Percentiles rank a stretch among this genome's conserved stretches.
Conservation (phyloP, 2,888 invertebrate species). For the Ctenicera cuprea region DNA sequence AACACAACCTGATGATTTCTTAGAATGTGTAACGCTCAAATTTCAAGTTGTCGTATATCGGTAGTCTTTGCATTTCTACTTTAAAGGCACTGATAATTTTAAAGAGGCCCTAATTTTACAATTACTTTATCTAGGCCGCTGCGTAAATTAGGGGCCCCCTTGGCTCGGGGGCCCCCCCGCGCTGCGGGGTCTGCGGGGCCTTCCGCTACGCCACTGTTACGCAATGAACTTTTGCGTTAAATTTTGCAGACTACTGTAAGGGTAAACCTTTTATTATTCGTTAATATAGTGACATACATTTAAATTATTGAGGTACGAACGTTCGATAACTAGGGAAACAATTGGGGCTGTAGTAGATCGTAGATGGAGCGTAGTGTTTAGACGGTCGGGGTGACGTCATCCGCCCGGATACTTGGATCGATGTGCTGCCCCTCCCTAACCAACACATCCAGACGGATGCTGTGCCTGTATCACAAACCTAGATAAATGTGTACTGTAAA, state of each 20-base stretch:
- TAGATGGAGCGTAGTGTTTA: slow-evolving; percentile 66
- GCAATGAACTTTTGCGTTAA: neutral
- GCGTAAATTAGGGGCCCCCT: too few species aligned
- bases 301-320: slow-evolving; percentile 46
- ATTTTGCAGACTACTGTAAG: slow-evolving; percentile 4
- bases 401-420: slow-evolving; percentile 56
- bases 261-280: slow-evolving; percentile 29
- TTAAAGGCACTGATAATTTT: too few species aligned
- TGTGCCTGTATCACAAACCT: slow-evolving; percentile 59
- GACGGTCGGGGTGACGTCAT: slow-evolving; percentile 58
- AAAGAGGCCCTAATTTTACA: too few species aligned
- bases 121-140: too few species aligned
- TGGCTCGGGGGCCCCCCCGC: too few species aligned
- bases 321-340: slow-evolving; percentile 53
- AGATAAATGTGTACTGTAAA: slow-evolving; percentile 53
- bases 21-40: too few species aligned
- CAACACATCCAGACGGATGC: slow-evolving; percentile 61
- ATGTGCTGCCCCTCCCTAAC: slow-evolving; percentile 57
- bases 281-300: slow-evolving; percentile 41
- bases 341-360: slow-evolving; percentile 62
- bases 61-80: too few species aligned
- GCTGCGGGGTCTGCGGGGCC: too few species aligned
- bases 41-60: too few species aligned
- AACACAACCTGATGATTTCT: too few species aligned
- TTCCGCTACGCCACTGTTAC: too few species aligned